A percentile compares a stretch with the other conserved stretches of the same genome.
phyloP scores from a whole-genome alignment of 2,113 vertebrate species.

The Pitta sordida region DNA sequence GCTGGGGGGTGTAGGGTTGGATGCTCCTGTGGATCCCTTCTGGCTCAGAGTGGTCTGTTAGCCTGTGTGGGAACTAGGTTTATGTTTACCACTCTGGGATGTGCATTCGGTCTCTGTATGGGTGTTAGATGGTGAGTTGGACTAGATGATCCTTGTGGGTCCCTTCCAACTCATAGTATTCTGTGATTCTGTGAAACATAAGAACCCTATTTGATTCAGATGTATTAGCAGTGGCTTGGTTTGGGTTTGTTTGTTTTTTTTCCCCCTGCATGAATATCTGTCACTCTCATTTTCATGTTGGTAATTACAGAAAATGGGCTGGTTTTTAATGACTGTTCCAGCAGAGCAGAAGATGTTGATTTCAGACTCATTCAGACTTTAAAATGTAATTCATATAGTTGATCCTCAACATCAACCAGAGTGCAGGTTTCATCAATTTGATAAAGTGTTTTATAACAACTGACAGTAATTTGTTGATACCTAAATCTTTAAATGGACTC shows the following conservation, averaged over 20 bases:
- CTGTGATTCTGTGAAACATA: no score
- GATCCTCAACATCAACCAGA: constrained; percentile 21
- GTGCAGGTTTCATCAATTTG: constrained; percentile 36
- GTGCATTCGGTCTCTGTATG: no score
- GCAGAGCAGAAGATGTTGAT: constrained; percentile 16
- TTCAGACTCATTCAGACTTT: constrained; percentile 30
- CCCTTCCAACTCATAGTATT: no score
- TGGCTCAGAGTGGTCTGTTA: no score
- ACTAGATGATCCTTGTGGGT: no score
- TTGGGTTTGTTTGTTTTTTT: background rate
- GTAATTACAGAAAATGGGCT: constrained; percentile 6
- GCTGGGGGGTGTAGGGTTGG: no score
- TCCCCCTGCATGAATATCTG: background rate
- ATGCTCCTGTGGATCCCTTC: no score
- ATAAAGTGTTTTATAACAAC: constrained; percentile 54
- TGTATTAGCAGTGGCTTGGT: background rate
- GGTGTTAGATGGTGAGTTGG: no score
- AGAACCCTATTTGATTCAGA: background rate
- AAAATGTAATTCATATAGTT: background rate
- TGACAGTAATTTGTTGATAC: constrained; percentile 66
- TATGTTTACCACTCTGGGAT: no score
- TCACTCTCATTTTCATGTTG: constrained; percentile 6
- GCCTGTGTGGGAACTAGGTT: no score
- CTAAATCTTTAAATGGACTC: constrained; percentile 61
- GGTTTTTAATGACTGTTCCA: constrained; percentile 7